phyloP scores from a whole-genome alignment of 2,797 vertebrate species.

The Mormyrus hasselquistii region DNA sequence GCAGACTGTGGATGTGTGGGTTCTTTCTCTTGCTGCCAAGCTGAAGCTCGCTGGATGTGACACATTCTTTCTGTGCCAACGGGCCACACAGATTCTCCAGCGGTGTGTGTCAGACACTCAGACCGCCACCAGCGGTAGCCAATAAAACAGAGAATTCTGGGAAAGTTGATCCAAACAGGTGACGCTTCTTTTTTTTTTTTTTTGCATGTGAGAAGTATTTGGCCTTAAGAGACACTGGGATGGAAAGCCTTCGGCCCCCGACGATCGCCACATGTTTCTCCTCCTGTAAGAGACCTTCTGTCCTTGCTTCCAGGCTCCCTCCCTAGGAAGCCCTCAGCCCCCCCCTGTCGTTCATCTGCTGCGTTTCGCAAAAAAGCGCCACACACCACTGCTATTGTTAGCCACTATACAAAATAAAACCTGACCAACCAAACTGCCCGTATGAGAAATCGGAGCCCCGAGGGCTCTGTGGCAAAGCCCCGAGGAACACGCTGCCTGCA shows the following conservation, averaged over 20 bases:
- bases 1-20: constrained; percentile 5
- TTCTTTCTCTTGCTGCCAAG: neutral
- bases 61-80: neutral
- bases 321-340: neutral
- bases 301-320: neutral
- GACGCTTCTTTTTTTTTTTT: neutral
- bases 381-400: neutral
- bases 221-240: neutral
- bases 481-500: neutral
- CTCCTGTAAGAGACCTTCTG: neutral
- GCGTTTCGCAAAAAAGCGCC: neutral
- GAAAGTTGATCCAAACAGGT: neutral
- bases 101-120: neutral
- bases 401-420: neutral
- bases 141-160: neutral
- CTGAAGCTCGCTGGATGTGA: neutral
- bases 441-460: neutral
- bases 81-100: constrained; percentile 11
- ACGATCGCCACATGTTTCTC: neutral
- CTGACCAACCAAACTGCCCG: neutral
- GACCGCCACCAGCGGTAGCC: neutral
- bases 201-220: neutral
- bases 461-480: neutral
- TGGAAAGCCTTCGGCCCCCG: neutral
- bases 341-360: neutral